These are phyloP conservation scores for Papilio protenor DNA, from an alignment of 2,888 invertebrate species.

Conservation along the genomic window DNA sequence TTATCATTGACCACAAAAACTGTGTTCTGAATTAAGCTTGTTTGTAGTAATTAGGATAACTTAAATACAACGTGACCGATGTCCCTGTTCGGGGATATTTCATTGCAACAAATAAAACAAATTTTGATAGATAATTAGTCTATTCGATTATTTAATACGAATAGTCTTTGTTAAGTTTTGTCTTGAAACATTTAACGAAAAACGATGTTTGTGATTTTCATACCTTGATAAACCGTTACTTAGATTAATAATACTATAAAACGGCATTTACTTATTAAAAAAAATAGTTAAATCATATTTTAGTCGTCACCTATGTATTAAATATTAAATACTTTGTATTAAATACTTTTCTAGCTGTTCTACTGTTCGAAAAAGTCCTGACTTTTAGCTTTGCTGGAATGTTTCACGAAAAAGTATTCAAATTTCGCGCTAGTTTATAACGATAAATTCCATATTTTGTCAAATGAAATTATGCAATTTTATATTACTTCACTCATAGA, in stretches of 20 bases:
- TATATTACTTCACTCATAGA: neutral
- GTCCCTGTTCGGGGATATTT: conserved; percentile 16
- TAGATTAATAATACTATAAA: too few species aligned
- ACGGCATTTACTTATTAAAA: neutral
- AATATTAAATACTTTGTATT: neutral
- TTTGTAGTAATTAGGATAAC: conserved; percentile 28
- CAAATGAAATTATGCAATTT: neutral
- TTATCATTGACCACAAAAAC: conserved; percentile 6
- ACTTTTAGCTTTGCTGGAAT: neutral
- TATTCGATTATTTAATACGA: too few species aligned
- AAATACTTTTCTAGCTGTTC: neutral
- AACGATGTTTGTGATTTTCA: too few species aligned
- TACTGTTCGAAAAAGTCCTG: neutral
- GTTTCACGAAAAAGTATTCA: neutral
- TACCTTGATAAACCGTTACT: too few species aligned
- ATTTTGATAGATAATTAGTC: conserved; percentile 1
- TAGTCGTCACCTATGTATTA: neutral
- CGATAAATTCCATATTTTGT: neutral
- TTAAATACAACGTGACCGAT: conserved; percentile 8
- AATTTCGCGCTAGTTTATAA: conserved; percentile 10
- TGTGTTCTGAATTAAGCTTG: conserved; percentile 1
- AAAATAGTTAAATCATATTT: neutral
- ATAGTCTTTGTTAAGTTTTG: too few species aligned
- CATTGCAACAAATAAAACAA: neutral
- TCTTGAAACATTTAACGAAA: too few species aligned